A percentile compares a stretch with the other conserved stretches of the same genome.
These are phyloP conservation scores for Pollachius pollachius DNA, from an alignment of 2,113 vertebrate species.

Conservation along the genomic window DNA sequence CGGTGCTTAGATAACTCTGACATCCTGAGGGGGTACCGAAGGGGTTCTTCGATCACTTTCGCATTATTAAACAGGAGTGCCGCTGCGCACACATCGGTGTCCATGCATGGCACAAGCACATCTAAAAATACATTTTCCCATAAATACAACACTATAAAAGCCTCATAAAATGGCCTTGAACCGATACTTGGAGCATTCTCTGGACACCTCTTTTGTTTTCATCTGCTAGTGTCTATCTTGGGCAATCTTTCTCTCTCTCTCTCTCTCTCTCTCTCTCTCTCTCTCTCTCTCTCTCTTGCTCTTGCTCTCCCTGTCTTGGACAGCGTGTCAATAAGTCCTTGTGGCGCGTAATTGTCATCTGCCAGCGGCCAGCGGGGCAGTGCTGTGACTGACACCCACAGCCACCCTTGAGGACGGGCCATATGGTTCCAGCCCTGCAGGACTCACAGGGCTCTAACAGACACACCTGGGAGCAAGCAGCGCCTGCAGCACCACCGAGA, in stretches of 20 bases:
- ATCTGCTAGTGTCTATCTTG: too few species aligned
- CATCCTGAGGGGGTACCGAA: slow-evolving; percentile 41
- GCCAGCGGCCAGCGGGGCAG: slow-evolving; percentile 44
- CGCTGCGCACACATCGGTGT: neutral
- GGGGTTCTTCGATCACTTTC: slow-evolving; percentile 2
- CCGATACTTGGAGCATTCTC: too few species aligned
- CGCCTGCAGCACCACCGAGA: neutral
- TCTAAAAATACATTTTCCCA: neutral
- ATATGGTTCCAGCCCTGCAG: slow-evolving; percentile 48
- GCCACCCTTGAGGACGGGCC: slow-evolving; percentile 33
- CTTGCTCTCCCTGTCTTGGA: slow-evolving; percentile 5
- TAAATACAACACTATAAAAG: too few species aligned
- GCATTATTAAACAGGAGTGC: too few species aligned
- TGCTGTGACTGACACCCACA: slow-evolving; percentile 48
- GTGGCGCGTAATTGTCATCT: slow-evolving; percentile 63
- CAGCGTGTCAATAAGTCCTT: slow-evolving; percentile 41
- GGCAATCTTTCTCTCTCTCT: neutral
- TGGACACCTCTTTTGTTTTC: too few species aligned
- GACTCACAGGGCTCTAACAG: slow-evolving; percentile 43
- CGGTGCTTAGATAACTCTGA: slow-evolving; percentile 1
- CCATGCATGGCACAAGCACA: neutral
- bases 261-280: neutral
- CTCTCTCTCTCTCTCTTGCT: slow-evolving; percentile 2
- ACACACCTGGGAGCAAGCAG: slow-evolving; percentile 35
- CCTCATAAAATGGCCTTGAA: too few species aligned